phyloP scores from a whole-genome alignment of 35 echinoderm and acorn worm species.

The Chiridota heheva region DNA sequence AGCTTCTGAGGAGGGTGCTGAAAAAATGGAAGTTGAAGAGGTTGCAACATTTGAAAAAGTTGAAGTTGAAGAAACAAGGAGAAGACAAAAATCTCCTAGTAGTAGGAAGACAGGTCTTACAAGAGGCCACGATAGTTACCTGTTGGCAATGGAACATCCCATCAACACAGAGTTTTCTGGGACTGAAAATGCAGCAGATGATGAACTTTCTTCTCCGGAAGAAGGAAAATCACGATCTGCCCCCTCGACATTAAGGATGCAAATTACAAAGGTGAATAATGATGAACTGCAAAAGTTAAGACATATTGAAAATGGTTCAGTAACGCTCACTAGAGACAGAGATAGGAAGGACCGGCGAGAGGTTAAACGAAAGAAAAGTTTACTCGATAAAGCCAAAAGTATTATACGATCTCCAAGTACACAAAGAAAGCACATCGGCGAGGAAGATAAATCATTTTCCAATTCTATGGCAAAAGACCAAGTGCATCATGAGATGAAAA shows the following conservation, averaged over 20 bases:
- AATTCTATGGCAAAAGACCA: slow-evolving; percentile 40
- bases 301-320: slow-evolving; percentile 50
- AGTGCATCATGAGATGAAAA: slow-evolving; percentile 87
- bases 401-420: slow-evolving; percentile 79
- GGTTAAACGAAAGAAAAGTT: slow-evolving; percentile 67
- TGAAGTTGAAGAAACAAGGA: slow-evolving; percentile 4
- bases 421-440: slow-evolving; percentile 49
- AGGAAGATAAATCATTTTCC: background rate
- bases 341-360: slow-evolving; percentile 64
- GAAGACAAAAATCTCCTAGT: slow-evolving; percentile 23
- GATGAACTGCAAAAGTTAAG: slow-evolving; percentile 45
- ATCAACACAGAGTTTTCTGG: slow-evolving; percentile 37
- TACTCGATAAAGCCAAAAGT: slow-evolving; percentile 79
- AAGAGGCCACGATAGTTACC: slow-evolving; percentile 49
- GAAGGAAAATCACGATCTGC: slow-evolving; percentile 61
- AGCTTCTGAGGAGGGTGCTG: slow-evolving; percentile 16
- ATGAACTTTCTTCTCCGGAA: slow-evolving; percentile 80
- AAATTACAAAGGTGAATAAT: slow-evolving; percentile 46
- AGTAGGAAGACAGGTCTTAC: background rate
- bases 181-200: slow-evolving; percentile 71
- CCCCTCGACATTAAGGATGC: slow-evolving; percentile 77
- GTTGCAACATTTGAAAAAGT: background rate
- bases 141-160: slow-evolving; percentile 52
- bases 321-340: slow-evolving; percentile 54
- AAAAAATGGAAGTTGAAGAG: background rate